phyloP scores from a whole-genome alignment of 2,113 vertebrate species.

The Bucco capensis region DNA sequence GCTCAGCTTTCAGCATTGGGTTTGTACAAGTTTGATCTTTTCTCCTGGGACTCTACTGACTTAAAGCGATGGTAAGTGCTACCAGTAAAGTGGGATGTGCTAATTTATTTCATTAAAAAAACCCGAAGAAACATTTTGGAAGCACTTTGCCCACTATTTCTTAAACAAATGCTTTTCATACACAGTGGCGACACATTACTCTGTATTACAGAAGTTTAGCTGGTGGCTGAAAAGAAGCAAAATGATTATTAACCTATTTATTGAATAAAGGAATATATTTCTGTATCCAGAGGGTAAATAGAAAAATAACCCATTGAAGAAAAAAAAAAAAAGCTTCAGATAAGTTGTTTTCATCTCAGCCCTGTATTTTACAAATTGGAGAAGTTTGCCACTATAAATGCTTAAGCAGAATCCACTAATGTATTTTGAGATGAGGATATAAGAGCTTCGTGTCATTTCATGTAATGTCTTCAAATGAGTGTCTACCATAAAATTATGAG shows the following conservation, averaged over 20 bases:
- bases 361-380: slow-evolving; percentile 11
- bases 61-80: background rate
- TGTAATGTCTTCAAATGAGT: slow-evolving; percentile 50
- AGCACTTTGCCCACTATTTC: background rate
- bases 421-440: slow-evolving; percentile 31
- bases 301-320: background rate
- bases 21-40: background rate
- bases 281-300: background rate
- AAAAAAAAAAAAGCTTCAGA: background rate
- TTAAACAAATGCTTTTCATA: background rate
- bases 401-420: slow-evolving; percentile 39
- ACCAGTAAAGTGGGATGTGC: background rate
- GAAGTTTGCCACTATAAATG: background rate
- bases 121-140: background rate
- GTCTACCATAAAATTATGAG: slow-evolving; percentile 43
- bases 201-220: background rate
- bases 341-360: background rate
- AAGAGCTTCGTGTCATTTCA: slow-evolving; percentile 47
- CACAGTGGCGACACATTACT: background rate
- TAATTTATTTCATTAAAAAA: background rate
- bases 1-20: accelerated
- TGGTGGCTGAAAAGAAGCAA: background rate
- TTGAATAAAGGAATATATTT: slow-evolving; percentile 13
- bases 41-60: background rate
- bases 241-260: background rate